Evolutionary conservation across 2,113 vertebrate species (phyloP).

Genomic region (Oryctolagus cuniculus): mOryCun1.1 NC_091453.1:13798001-13798500

Average conservation of each 20-base stretch:
- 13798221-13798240: neutral
- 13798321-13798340: neutral
- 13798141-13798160: neutral
- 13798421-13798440: constrained; percentile 1
- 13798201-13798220: neutral
- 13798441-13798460: constrained; percentile 10
- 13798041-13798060: neutral
- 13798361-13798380: constrained; percentile 15
- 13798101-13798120: constrained; percentile 32
- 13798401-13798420: constrained; percentile 1
- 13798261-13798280: neutral
- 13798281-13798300: neutral
- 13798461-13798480: neutral
- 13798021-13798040: neutral
- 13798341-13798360: constrained; percentile 20
- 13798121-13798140: constrained; percentile 1
- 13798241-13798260: constrained; percentile 30
- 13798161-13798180: constrained; percentile 8
- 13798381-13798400: neutral
- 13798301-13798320: constrained; percentile 29
- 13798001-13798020: no score
- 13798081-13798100: neutral
- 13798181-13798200: neutral
- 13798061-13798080: constrained; percentile 44
- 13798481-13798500: neutral